Evolutionary conservation across 2,888 invertebrate genomes (phyloP).

Genomic region (Dynastes hyllus): DNA sequence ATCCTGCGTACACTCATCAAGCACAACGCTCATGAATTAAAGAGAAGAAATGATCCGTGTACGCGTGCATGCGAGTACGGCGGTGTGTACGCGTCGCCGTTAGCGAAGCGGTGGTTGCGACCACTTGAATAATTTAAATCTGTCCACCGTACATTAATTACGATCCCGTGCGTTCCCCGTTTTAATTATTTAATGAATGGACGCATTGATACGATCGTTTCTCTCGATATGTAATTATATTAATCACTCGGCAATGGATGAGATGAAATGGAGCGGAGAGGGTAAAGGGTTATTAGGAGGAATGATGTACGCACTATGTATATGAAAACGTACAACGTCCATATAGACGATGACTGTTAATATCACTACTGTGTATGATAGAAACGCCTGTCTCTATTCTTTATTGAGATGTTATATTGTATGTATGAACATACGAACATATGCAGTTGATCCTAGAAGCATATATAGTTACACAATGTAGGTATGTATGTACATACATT

Average conservation of each 20-base stretch:
- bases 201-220: constrained; percentile 47
- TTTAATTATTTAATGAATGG: constrained; percentile 51
- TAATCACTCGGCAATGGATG: constrained; percentile 44
- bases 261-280: constrained; percentile 31
- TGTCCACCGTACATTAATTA: constrained; percentile 61
- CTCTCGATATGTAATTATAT: constrained; percentile 48
- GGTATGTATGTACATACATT: no score
- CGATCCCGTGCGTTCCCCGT: constrained; percentile 49
- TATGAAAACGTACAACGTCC: neutral
- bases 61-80: constrained; percentile 11
- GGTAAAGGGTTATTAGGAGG: constrained; percentile 41
- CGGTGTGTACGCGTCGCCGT: constrained; percentile 19
- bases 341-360: no score
- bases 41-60: constrained; percentile 59
- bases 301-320: constrained; percentile 9
- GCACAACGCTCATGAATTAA: constrained; percentile 61
- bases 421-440: no score
- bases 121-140: constrained; percentile 65
- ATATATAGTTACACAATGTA: no score
- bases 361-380: no score
- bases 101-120: constrained; percentile 38
- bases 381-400: no score
- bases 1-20: constrained; percentile 15
- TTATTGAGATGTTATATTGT: no score
- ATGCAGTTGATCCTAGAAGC: no score